Evolutionary conservation across 2,888 invertebrate species (phyloP), one percentile per base, ranked within the genome.

Genomic region (Caenorhabditis becei): DNA sequence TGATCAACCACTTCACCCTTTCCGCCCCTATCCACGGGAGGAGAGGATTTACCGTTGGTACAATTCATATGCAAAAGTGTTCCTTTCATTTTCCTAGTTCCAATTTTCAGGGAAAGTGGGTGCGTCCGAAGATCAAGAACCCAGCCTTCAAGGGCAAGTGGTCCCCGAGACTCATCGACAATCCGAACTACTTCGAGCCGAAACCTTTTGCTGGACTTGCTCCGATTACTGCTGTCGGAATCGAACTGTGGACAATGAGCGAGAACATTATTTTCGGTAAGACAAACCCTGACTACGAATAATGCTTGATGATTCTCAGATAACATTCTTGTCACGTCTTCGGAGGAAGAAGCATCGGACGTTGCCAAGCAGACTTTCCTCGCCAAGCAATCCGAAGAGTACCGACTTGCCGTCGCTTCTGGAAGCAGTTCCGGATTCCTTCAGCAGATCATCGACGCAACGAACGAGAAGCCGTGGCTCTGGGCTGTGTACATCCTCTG

Each of bases 181-280:
- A 99, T 93, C 98, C 99, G 0, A 93, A 96, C 91, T 97, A 94
- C 93, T 99, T 95, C 92, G 95, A 95, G 90, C 97, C 95, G 71
- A 97, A 97, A n/a, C 97, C 95, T 23, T 89, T 87, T 59, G 83
- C 53, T 11, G 88, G 89, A 63, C 81, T 90, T 16, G 79, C 80
- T 23, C 84, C 88, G 26, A 84, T 90, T 35, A 72, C 86, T 2
- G 97, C 97, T 23, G 93, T 99, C 70, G 99, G 98, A 20, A 94
- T 99, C 91, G 99, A 99, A 92, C 93, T 99, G 83, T 99, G 99
- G 99, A 97, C 98, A 5, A 98, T 99, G 96, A 96, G 96, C 0
- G 95, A 95, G 81, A 94, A 94, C 89, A 95, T 99, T 88, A 93
- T 96, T 75, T 99, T 99, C 92, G 99, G 99, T 93, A 47, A 20